Conservation (phyloP, 2,797 vertebrate species). For the Phoxinus dragarum region DNA sequence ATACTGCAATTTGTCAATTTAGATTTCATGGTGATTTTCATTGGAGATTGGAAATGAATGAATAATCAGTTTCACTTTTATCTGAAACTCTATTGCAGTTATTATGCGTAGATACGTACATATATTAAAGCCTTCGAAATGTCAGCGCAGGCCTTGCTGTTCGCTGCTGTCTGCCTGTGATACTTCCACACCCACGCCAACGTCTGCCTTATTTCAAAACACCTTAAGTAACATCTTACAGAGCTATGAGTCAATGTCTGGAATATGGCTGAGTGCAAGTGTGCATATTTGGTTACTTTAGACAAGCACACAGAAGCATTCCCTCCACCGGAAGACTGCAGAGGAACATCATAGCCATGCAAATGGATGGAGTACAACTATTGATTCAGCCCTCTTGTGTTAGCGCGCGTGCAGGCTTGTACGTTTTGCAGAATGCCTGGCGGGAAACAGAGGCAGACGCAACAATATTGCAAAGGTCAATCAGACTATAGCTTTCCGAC, state of each 20-base stretch:
- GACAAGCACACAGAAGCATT: slow-evolving; percentile 55
- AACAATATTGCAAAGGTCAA: slow-evolving; percentile 74
- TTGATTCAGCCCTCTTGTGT: slow-evolving; percentile 65
- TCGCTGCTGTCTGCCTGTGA: background rate
- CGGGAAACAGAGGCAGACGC: slow-evolving; percentile 58
- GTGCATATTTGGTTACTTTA: slow-evolving; percentile 37
- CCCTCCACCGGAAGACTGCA: slow-evolving; percentile 60
- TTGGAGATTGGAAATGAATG: background rate
- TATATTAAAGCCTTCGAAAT: slow-evolving; percentile 46
- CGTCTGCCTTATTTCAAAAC: background rate
- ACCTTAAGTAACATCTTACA: slow-evolving; percentile 19
- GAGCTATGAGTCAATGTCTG: slow-evolving; percentile 31
- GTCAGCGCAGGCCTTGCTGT: background rate
- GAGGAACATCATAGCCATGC: slow-evolving; percentile 71
- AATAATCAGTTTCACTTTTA: background rate
- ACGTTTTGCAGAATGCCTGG: slow-evolving; percentile 21
- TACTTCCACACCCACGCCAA: slow-evolving; percentile 2
- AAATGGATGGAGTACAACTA: slow-evolving; percentile 67
- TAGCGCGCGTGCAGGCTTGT: slow-evolving; percentile 14
- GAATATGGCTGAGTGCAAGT: background rate
- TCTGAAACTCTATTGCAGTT: background rate
- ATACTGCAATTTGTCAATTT: background rate
- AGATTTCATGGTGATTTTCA: background rate
- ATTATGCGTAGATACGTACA: background rate
- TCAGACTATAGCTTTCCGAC: slow-evolving; percentile 45